Base-by-base conservation (phyloP, 2,888 invertebrate species). In the Malacosoma neustria region DNA sequence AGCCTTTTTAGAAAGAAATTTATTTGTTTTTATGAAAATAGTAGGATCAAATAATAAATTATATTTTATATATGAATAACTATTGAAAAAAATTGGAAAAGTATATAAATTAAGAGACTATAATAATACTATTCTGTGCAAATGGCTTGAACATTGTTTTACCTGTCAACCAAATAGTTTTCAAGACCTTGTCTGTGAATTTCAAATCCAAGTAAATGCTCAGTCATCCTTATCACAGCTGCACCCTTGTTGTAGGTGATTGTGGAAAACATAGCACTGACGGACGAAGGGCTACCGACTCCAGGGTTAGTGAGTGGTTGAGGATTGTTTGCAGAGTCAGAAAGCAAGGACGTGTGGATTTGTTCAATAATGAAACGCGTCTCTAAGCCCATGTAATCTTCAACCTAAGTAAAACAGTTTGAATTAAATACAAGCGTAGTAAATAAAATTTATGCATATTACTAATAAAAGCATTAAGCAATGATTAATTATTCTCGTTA, bases 281-380 rank as follows among this genome's bases (percentile, higher is more conserved):
- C 87, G 43, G 91, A 82, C 0, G 58, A 55, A 0, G 90, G 89
- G 4, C 87, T 89, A 5, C 84, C 84, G 0, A 91, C 88, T 3
- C 76, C 67, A 5, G 68, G 61, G 34, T 88, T 80, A 1, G 86
- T 89, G 48, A 94, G 67, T 0, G 93, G 87, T 35, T 90, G 89
- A 0, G 89, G 87, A 11, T 68, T 71, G 13, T 72, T 62, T 0
- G 84, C 70, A n/a, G 90, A 87, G 54, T 93, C 94, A 42, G 65
- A 63, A 0, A 72, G 69, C 38, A 93, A 76, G 3, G 90, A 88
- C 0, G 80, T 65, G 46, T 94, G 94, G 0, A 93, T 50, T 59
- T 92, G 91, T 39, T 91, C 90, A 0, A 87, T 77, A 1, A 93
- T 89, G 54, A 93, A 94, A 52, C 93, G 92, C 4, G 89, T 87